Evolutionary conservation across 1,140 invertebrate species (phyloP), one percentile per base, ranked within the genome.

Genomic region (Ostrea edulis): DNA sequence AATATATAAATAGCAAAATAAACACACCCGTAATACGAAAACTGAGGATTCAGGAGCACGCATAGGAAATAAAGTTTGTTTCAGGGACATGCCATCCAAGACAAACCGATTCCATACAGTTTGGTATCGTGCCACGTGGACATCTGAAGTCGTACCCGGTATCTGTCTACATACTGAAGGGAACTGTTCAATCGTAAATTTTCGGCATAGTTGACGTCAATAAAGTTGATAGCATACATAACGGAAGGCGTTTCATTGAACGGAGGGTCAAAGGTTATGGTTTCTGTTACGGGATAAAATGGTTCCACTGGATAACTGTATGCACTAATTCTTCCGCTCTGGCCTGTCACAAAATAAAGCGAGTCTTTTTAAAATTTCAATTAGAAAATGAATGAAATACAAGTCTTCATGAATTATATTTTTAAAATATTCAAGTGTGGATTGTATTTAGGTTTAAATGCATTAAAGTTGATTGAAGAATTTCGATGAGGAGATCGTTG

Each of bases 111-210:
- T 20, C 82, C 82, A 20, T 53, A 83, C 11, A 83, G 82, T 83
- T 83, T 83, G n/a, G 82, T 83, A 51, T 83, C 82, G 20, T 83
- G 82, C 82, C 82, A 83, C 44, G 82, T 83, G 0, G 44, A 54
- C 82, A 83, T 83, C 44, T 54, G 82, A 29, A 83, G 53, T 5
- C 11, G 9, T 17, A 22, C 82, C n/a, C 53, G 51, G 20, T 53
- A 83, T 83, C 20, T 83, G 44, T 52, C 53, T 35, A 83, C 29
- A 54, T 52, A 11, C 51, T 22, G 8, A n/a, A 83, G 44, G n/a
- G 82, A 53, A 25, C 44, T 54, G 14, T 83, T 83, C 9, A 54
- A 17, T n/a, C 82, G 82, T 12, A 53, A 83, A n/a, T 83, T 83
- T 54, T 83, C 82, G 11, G 44, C 44, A 54, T 83, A 83, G 20